Evolutionary conservation across 1,140 invertebrate species (phyloP).

Genomic region (Cherax quadricarinatus): DNA sequence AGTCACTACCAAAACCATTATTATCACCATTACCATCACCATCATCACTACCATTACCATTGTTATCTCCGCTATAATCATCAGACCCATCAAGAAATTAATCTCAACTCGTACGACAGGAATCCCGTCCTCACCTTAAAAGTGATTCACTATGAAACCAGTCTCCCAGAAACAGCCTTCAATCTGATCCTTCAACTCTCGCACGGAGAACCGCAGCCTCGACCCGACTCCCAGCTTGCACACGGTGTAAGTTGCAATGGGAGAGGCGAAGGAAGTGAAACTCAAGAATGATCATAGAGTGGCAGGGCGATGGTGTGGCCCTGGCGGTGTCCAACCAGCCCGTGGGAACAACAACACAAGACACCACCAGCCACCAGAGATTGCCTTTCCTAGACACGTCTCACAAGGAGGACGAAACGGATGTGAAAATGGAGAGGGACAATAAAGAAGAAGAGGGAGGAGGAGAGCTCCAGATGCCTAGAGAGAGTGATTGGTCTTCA

Average conservation of each 20-base stretch:
- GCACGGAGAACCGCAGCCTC: not conserved
- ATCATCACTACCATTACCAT: too few species aligned
- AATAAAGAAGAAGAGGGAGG: too few species aligned
- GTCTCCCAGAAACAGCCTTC: not conserved
- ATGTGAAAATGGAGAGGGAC: too few species aligned
- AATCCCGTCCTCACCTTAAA: too few species aligned
- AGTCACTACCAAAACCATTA: too few species aligned
- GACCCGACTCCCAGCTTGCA: not conserved
- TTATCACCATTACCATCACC: too few species aligned
- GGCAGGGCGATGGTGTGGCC: not conserved
- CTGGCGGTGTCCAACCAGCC: not conserved
- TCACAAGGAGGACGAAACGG: not conserved
- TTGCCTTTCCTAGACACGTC: not conserved
- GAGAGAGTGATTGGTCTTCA: too few species aligned
- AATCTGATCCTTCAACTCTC: not conserved
- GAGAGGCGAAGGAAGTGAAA: constrained; percentile 5
- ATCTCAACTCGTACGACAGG: too few species aligned
- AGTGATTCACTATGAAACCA: too few species aligned
- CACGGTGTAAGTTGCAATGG: not conserved
- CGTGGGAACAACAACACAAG: not conserved
- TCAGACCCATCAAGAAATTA: too few species aligned
- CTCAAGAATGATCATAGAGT: not conserved
- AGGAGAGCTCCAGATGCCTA: too few species aligned
- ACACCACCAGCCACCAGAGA: not conserved
- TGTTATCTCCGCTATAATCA: too few species aligned